Evolutionary conservation across 2,888 invertebrate genomes (phyloP), one percentile per base, ranked within the genome.

Genomic region (Callyntrura guangdongensis): DNA sequence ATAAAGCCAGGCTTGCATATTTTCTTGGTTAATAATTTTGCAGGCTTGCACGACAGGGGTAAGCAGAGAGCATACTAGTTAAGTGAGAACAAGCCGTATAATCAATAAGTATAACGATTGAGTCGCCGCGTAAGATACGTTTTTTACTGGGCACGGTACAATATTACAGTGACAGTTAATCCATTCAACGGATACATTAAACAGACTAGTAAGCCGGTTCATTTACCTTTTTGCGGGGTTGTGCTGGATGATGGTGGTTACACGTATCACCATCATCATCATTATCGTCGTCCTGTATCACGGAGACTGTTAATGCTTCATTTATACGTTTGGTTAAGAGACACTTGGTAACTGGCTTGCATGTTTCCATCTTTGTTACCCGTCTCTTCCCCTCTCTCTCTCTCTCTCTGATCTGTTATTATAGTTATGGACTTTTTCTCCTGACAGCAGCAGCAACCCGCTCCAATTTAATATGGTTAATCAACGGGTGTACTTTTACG

Each of bases 391-490:
- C 17, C 36, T n/a, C 69, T 47, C 47, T 85, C 22, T 88, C 56
- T 17, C n/a, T 47, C 36, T n/a, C 69, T 14, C 59, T 88, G 81
- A 88, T 88, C 88, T 69, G 59, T 88, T 82, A 88, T 82, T 88
- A 82, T 45, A 56, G 36, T 86, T 61, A 27, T 77, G 20, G 45
- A 22, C 20, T 77, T 86, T 77, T 53, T 27, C 56, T 27, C 25
- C 56, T 49, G 45, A 27, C 67, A 67, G 5, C 69, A 64, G 36
- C 4, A 59, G 53, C 25, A 79, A 56, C 53, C n/a, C 79, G 83
- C 83, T 89, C 83, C 25, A 88, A 83, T 89, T 89, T 89, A 83
- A 83, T 74, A 47, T 59, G 36, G 61, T 64, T 89, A 89, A 89
- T 89, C 89, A 89, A 77, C 67, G 84, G 84, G 77, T 85, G 36